Base-by-base conservation (phyloP, 2,113 vertebrate species). In the Pyxicephalus adspersus region DNA sequence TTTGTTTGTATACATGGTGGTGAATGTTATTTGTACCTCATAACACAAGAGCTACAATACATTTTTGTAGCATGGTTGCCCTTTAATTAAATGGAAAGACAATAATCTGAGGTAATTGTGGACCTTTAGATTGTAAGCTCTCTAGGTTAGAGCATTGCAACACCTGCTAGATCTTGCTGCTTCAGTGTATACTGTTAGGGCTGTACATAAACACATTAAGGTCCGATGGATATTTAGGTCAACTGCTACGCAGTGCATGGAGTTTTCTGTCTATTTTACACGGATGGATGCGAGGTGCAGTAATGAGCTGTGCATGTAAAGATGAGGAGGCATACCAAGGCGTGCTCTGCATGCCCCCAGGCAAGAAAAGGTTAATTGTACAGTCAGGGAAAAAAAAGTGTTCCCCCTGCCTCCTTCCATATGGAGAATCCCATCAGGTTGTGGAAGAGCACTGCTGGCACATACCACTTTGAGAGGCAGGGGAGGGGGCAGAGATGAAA, bases 351-450 rank as follows among this genome's bases (percentile, higher is more conserved):
- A 34, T 73, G 79, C 79, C 79, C 73, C 50, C 79, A 81, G 68
- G 79, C 79, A 81, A 70, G 70, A 74, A 74, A 50, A 73, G 61
- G 79, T 81, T 74, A 81, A 81, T 73, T 74, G 68, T 73, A 74
- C 60, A 73, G 72, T 65, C 50, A 38, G 26, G 73, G 22, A 68
- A 50, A 70, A 51, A 58, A 34, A 1, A 7, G 15, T 16, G 28
- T 26, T 20, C 2, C 57, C 65, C 51, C 52, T 5, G 7, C 22
- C 54, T 51, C 51, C 23, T 51, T 45, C 26, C 9, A n/a, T n/a
- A 64, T 63, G 63, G 68, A 57, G 20, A 76, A 64, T 31, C 68
- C 76, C 57, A 74, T 58, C 61, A 74, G 50, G 58, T 70, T 73
- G 52, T 74, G 60, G 61, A 81, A 65, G 70, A 54, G 57, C 50